Conservation (phyloP, 2,888 invertebrate genomes). For the Mechanitis mazaeus region DNA sequence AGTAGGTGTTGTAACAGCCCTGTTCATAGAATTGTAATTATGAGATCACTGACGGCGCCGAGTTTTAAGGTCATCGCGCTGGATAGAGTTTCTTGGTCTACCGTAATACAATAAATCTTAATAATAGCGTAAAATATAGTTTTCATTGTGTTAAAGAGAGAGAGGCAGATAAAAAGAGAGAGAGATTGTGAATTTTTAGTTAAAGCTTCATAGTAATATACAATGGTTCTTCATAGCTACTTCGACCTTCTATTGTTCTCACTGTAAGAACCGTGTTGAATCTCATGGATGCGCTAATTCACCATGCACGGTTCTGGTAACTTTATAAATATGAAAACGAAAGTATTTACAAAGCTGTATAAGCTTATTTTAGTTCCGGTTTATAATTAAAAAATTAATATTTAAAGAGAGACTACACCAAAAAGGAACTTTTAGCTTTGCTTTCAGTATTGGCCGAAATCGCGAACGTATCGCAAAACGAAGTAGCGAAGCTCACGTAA, state of each 20-base stretch:
- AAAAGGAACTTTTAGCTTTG: too few species aligned
- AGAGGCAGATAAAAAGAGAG: too few species aligned
- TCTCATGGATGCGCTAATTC: conserved; percentile 30
- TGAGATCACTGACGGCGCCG: conserved; percentile 55
- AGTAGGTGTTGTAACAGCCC: conserved; percentile 18
- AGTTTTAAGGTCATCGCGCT: conserved; percentile 42
- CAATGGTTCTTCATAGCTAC: conserved; percentile 1
- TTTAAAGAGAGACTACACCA: too few species aligned
- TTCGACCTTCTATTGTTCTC: conserved; percentile 69
- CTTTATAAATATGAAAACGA: conserved; percentile 49
- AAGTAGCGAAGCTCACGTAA: too few species aligned
- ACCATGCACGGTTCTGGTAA: too few species aligned
- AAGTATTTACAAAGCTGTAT: conserved; percentile 31
- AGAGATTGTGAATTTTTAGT: too few species aligned
- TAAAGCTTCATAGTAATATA: too few species aligned
- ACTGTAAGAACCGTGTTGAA: conserved; percentile 52
- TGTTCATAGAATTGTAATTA: conserved; percentile 33
- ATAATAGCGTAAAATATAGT: too few species aligned
- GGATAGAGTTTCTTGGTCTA: conserved; percentile 8
- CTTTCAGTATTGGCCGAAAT: too few species aligned
- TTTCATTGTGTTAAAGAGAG: too few species aligned
- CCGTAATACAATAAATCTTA: conserved; percentile 6
- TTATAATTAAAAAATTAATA: too few species aligned
- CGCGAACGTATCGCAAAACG: too few species aligned
- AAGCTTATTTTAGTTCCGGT: neutral